Evolutionary conservation across 1,140 invertebrate species (phyloP), one percentile per base, ranked within the genome.

Genomic region (Pseudobourletiella spinata): DNA sequence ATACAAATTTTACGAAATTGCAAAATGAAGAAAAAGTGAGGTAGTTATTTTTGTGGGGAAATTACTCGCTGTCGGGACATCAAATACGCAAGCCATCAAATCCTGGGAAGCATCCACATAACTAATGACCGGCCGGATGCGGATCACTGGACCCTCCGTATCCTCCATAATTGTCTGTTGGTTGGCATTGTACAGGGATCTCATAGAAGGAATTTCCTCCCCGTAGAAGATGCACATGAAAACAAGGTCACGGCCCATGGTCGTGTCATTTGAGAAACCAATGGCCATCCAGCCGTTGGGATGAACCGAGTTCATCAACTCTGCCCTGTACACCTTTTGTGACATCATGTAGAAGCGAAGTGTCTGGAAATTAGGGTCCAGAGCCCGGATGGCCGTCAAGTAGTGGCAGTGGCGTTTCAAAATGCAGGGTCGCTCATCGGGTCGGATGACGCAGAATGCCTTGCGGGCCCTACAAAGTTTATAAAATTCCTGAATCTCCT

Each of bases 261-360:
- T 28, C 50, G 50, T 54, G 50, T 54, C 50, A 18, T 54, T 54
- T 15, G 50, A 54, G 20, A 54, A 54, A 8, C 50, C 50, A 26
- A 54, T 25, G 14, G 22, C 50, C 26, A 8, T 20, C 24, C 28
- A 54, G 8, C 20, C 16, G 11, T 54, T 14, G 6, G 50, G 50
- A 54, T 54, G 50, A 8, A 54, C 25, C 4, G 26, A 8, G 11
- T 4, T 6, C 16, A 15, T 6, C 6, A 28, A 3, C 30, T 28
- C 25, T 8, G 11, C 30, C 15, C 15, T 3, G 6, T 28, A 28
- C 8, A 4, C 4, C 3, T 22, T 11, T 30, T 54, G 50, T 4
- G 30, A 25, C 8, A 54, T 54, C 24, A 54, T 54, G 20, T 25
- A 26, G 25, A 54, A 28, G 6, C 50, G 6, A 8, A 54, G 50